Evolutionary conservation across 2,797 vertebrate species (phyloP).

Genomic region (Delichon dasypus): DNA sequence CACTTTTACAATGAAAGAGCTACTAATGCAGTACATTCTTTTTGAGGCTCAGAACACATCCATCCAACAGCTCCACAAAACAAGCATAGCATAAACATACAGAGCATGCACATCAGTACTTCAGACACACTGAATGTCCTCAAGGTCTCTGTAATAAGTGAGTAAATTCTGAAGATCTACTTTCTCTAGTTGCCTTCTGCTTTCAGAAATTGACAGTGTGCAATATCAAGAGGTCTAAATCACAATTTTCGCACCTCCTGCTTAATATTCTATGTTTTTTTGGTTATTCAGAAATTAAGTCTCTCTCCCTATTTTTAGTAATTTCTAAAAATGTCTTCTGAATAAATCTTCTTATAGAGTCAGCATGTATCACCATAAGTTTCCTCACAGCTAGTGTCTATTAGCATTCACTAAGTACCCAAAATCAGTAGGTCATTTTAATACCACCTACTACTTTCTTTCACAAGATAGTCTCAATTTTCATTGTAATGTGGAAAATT

Average conservation of each 20-base stretch:
- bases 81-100: neutral
- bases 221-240: neutral
- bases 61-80: neutral
- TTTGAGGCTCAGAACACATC: neutral
- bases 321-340: neutral
- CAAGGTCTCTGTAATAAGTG: neutral
- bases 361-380: neutral
- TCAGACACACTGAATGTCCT: neutral
- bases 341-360: neutral
- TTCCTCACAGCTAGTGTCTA: neutral
- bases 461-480: neutral
- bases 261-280: neutral
- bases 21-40: neutral
- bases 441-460: neutral
- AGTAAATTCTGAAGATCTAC: neutral
- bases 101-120: neutral
- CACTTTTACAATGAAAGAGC: neutral
- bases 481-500: neutral
- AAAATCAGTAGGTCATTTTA: neutral
- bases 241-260: neutral
- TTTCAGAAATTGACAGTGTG: neutral
- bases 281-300: neutral
- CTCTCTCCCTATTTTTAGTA: neutral
- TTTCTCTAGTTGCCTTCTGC: neutral
- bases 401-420: neutral